These are phyloP conservation scores for Lasaia peninsularis DNA, from an alignment of 1,140 invertebrate genomes.

Conservation along the genomic window DNA sequence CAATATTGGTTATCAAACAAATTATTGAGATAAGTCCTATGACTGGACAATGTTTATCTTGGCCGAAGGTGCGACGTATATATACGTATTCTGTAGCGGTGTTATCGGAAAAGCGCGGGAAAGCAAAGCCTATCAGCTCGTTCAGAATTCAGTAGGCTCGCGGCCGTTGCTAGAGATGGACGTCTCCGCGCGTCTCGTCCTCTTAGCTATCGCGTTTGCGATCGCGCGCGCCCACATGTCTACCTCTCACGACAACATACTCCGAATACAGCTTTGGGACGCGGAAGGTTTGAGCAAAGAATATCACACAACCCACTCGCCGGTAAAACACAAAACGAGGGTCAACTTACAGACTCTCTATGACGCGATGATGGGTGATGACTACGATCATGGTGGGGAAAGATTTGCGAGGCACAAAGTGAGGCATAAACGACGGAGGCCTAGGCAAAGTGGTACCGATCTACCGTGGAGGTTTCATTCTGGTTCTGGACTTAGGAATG, in stretches of 20 bases:
- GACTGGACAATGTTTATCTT: conserved; percentile 38
- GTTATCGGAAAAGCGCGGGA: conserved; percentile 72
- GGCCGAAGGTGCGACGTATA: conserved; percentile 36
- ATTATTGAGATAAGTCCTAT: conserved; percentile 44
- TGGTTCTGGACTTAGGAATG: conserved; percentile 46
- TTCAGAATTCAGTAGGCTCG: conserved; percentile 56
- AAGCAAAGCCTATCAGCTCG: conserved; percentile 40
- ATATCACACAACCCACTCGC: conserved; percentile 36
- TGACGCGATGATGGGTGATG: conserved; percentile 62
- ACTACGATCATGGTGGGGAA: conserved; percentile 48
- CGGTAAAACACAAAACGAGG: conserved; percentile 45
- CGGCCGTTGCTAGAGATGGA: conserved; percentile 61
- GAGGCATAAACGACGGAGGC: conserved; percentile 59
- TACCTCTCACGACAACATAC: conserved; percentile 64
- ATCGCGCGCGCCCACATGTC: conserved; percentile 54
- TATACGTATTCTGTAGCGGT: conserved; percentile 49
- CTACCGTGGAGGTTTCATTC: conserved; percentile 63
- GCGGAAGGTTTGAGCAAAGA: conserved; percentile 60
- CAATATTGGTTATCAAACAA: conserved; percentile 45
- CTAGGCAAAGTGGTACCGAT: conserved; percentile 54
- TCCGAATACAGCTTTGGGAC: conserved; percentile 67
- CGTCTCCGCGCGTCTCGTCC: conserved; percentile 38
- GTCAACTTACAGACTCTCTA: conserved; percentile 60
- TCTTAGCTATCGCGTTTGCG: conserved; percentile 52
- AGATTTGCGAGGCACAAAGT: conserved; percentile 63